phyloP scores from a whole-genome alignment of 1,140 invertebrate species.

The Brachionus sp. region DNA sequence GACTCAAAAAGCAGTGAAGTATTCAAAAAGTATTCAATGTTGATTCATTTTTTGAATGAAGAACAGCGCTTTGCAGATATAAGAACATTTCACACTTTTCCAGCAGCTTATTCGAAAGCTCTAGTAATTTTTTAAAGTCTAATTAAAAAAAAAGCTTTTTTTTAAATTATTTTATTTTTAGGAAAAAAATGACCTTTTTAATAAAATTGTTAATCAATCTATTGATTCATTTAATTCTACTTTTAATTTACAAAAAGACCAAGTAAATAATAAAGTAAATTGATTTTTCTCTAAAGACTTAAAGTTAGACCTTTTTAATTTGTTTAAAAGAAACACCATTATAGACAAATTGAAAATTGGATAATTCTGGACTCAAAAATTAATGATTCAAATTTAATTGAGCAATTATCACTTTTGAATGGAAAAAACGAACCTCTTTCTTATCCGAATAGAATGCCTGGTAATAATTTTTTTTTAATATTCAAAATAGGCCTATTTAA shows the following conservation, averaged over 20 bases:
- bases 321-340: neutral
- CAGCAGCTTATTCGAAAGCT: neutral
- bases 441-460: neutral
- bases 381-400: neutral
- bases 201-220: neutral
- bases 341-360: conserved; percentile 26
- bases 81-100: conserved; percentile 21
- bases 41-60: conserved; percentile 12
- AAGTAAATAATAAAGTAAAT: neutral
- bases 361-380: neutral
- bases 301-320: neutral
- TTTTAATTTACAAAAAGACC: conserved; percentile 8
- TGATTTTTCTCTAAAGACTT: neutral
- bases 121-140: neutral
- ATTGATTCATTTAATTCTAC: conserved; percentile 1
- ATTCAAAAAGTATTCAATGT: conserved; percentile 23
- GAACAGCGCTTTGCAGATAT: neutral
- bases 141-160: neutral
- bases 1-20: neutral
- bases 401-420: neutral
- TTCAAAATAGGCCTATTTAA: too few species aligned
- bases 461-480: neutral
- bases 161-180: neutral
- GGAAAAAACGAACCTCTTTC: neutral
- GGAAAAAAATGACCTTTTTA: neutral